Conservation (phyloP, 2,113 vertebrate genomes). For the Pycnonotus jocosus region DNA sequence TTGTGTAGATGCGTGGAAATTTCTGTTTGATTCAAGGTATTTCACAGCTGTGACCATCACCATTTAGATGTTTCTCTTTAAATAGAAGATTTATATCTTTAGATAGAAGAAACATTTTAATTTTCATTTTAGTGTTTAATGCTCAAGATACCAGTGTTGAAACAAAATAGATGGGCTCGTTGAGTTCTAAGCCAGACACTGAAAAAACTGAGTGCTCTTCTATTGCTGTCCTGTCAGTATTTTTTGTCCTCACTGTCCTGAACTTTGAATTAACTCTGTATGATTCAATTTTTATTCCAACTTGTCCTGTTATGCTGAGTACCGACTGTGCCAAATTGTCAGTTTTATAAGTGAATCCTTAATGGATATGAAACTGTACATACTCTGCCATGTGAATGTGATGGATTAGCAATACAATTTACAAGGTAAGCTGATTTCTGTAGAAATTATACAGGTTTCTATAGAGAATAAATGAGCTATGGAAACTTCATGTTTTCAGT, state of each 20-base stretch:
- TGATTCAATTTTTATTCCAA: neutral
- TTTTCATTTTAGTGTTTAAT: neutral
- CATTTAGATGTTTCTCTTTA: neutral
- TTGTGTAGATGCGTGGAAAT: neutral
- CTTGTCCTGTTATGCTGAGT: neutral
- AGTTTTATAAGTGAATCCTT: slow-evolving; percentile 20
- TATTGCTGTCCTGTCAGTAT: neutral
- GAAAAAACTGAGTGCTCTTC: neutral
- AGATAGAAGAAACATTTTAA: neutral
- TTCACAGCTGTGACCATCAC: neutral
- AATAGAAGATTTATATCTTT: neutral
- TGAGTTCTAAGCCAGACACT: neutral
- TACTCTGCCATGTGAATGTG: slow-evolving; percentile 10
- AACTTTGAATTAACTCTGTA: neutral
- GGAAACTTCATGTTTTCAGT: slow-evolving; percentile 17
- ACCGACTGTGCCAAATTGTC: slow-evolving; percentile 19
- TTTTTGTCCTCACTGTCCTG: neutral
- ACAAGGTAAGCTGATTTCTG: slow-evolving; percentile 7
- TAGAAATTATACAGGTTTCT: neutral
- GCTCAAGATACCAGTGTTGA: neutral
- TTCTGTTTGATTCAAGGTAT: neutral
- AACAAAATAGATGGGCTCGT: neutral
- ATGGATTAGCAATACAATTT: slow-evolving; percentile 35
- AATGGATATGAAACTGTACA: neutral
- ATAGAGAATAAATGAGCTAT: neutral